Conservation (phyloP, 1,140 invertebrate genomes). For the Lethocerus indicus region DNA sequence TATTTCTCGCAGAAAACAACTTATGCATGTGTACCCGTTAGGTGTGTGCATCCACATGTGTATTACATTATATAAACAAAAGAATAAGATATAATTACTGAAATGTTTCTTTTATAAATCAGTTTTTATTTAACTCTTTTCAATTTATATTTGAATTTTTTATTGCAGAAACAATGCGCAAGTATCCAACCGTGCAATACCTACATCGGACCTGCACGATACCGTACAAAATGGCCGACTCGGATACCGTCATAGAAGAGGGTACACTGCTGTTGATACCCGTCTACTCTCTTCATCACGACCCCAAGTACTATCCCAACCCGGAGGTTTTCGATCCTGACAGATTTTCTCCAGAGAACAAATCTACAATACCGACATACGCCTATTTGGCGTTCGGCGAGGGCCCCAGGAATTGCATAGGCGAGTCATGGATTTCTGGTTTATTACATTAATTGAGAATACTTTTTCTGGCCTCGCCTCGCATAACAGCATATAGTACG, state of each 20-base stretch:
- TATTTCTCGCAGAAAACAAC: too few species aligned
- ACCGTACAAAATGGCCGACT: slow-evolving; percentile 20
- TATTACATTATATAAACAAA: too few species aligned
- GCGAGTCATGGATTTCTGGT: slow-evolving; percentile 22
- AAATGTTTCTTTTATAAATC: too few species aligned
- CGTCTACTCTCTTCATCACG: slow-evolving; percentile 31
- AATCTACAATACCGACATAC: slow-evolving; percentile 20
- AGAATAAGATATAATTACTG: too few species aligned
- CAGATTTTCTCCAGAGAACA: slow-evolving; percentile 22
- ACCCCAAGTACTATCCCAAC: slow-evolving; percentile 44
- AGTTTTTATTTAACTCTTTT: too few species aligned
- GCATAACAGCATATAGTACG: too few species aligned
- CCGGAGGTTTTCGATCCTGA: slow-evolving; percentile 55
- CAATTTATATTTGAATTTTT: too few species aligned
- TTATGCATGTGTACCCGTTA: too few species aligned
- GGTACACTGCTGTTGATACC: slow-evolving; percentile 22
- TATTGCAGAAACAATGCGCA: slow-evolving; percentile 34
- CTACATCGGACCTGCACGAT: slow-evolving; percentile 31
- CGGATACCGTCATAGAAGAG: slow-evolving; percentile 13
- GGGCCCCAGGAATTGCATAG: slow-evolving; percentile 48
- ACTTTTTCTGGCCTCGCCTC: too few species aligned
- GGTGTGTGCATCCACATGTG: too few species aligned
- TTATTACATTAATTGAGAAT: background rate
- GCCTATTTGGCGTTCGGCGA: slow-evolving; percentile 49
- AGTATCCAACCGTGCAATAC: slow-evolving; percentile 33